Evolutionary conservation across 1,140 invertebrate species (phyloP), one percentile per base, ranked within the genome.

Genomic region (Drosophila dunni): DNA sequence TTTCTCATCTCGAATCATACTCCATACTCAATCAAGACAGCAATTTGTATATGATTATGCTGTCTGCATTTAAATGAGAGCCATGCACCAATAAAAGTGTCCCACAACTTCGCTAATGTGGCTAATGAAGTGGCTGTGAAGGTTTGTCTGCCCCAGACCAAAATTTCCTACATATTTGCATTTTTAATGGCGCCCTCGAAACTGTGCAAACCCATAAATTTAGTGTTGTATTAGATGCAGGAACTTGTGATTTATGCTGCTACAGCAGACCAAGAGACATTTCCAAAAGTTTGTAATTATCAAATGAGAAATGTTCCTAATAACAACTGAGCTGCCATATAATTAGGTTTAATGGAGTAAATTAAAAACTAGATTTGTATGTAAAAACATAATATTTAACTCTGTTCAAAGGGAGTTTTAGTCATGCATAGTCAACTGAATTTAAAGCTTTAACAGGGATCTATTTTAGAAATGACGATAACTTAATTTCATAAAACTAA

Each of bases 21-120:
- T 86, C 88, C 68, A 61, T 88, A 88, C 83, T 86, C 88, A 79
- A 79, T 88, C 83, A 88, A 79, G 76, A 76, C 36, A 42, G 60
- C 57, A 69, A 69, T 67, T 72, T 72, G 63, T 67, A 9, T 29
- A 67, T 60, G 46, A 46, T 62, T 63, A 9, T 78, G 53, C 77
- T 58, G 65, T 81, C 68, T 75, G 69, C 69, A 85, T 81, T 78
- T 76, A 84, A 83, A 84, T 83, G 51, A 76, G 67, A 54, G 34
- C 9, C 20, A 40, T 24, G 24, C 24, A 29, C 24, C 24, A 54
- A 64, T 20, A 70, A 75, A 75, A 65, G 6, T 15, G 20, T 61
- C 70, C 53, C 56, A 45, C 48, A 85, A 81, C 69, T 85, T 78
- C 78, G n/a, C 74, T 71, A 85, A 84, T 67, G 62, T 62, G 36